Base-by-base conservation (phyloP, 2,888 invertebrate species). In the Cancer borealis region DNA sequence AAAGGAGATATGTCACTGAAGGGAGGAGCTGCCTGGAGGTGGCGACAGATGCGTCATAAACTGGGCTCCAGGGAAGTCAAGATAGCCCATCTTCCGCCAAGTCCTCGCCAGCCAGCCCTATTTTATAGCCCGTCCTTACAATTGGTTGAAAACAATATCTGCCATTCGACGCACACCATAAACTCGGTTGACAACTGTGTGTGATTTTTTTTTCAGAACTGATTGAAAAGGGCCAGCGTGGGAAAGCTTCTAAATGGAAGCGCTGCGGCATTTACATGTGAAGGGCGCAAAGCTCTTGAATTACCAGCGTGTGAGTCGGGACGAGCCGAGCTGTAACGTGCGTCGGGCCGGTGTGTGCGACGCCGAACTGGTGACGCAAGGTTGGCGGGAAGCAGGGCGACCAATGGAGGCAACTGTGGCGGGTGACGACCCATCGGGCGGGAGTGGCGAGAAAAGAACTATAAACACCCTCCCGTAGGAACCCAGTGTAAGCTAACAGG, bases 101-200 rank as follows among this genome's bases (percentile, higher is more conserved):
- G 60, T 54, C 54, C 88, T 26, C 88, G 45, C 14, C 54, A 30
- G 87, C 60, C 73, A 92, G 92, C 93, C 91, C 49, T 66, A 79
- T 91, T 93, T 93, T 93, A 93, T 91, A 91, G 93, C 93, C 84
- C 87, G 54, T 93, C 54, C 93, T 45, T 60, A 94, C 94, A 94
- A 94, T 94, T 94, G 94, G 93, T 93, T 93, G 93, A 93, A 91
- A 93, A 93, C 93, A 93, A 93, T 93, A 93, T 93, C 91, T 93
- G 93, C 93, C 93, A 91, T 93, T 93, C 93, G 93, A 79, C 87
- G 47, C 93, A 84, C 93, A 26, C 93, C 93, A 93, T 93, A 93
- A 93, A 93, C 93, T 91, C 45, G 54, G 91, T 91, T 91, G 93
- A 93, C 93, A 93, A 93, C 93, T 93, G 90, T 91, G 93, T 93